Evolutionary conservation across 2,113 vertebrate species (phyloP).

Genomic region (Balaeniceps rex): DNA sequence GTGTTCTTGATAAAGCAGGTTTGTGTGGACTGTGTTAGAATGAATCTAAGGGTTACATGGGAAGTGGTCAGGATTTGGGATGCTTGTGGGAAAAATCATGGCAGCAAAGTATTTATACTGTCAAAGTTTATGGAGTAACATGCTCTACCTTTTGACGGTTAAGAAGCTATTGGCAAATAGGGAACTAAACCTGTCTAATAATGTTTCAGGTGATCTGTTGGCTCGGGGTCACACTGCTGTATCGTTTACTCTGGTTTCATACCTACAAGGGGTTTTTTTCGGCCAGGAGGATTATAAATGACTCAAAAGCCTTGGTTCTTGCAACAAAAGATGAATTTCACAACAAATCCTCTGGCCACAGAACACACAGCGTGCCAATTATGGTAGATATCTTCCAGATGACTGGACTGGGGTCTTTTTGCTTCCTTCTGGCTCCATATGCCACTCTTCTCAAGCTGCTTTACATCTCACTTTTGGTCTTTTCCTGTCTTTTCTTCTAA

Average conservation of each 20-base stretch:
- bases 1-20: not conserved
- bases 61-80: not conserved
- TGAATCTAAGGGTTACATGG: not conserved
- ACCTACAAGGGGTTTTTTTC: not conserved
- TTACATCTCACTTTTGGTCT: not conserved
- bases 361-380: fast-evolving
- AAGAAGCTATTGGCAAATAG: not conserved
- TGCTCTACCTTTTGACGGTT: not conserved
- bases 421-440: not conserved
- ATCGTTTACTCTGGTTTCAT: not conserved
- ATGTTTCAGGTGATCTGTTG: not conserved
- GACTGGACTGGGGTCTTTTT: not conserved
- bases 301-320: not conserved
- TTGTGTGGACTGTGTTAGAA: not conserved
- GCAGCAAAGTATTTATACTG: not conserved
- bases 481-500: not conserved
- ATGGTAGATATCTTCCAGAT: not conserved
- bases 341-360: not conserved
- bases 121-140: not conserved
- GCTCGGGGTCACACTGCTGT: not conserved
- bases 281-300: not conserved
- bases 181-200: not conserved
- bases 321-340: not conserved
- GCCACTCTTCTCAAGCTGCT: not conserved
- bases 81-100: not conserved